Base-by-base conservation (phyloP, 1,140 invertebrate species). In the Drosophila quadrilineata region DNA sequence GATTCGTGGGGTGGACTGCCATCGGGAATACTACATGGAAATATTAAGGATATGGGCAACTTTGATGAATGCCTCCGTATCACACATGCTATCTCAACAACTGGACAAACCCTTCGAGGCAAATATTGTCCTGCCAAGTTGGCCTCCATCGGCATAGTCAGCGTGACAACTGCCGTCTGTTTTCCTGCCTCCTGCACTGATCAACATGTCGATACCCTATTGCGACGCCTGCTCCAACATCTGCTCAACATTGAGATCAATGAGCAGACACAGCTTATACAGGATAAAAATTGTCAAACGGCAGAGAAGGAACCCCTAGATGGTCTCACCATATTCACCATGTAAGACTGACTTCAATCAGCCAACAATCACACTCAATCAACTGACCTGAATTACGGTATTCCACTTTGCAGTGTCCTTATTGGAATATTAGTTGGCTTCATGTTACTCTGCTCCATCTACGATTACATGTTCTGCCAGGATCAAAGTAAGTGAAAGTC, bases 1-100 rank as follows among this genome's bases (percentile, higher is more conserved):
- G 84, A 87, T 28, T 31, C 84, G 0, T 87, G 85, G 85, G 85
- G 84, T 9, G 38, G 36, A 2, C 38, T 76, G 8, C 85, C 84
- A 0, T 26, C 84, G 0, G 85, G 84, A 0, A 36, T 62, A 2
- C 5, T 88, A 1, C 36, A 29, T n/a, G 77, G 77, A 9, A 75
- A 76, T 16, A 26, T 22, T 0, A 2, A 43, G 9, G 85, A 88
- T 52, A 22, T 87, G 41, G 85, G 85, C 12, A 75, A 88, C 57
- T 88, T 50, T 12, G 77, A 79, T 24, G 38, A 88, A 57, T 87
- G 85, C 38, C 4, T 87, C 0, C 5, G 26, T 0, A 28, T 77
- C 3, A 19, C 71, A 2, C 40, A 74, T 3, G 16, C 5, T 3
- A n/a, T 46, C 4, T n/a, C 8, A 2, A 26, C 10, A n/a, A 16